A percentile compares a stretch with the other conserved stretches of the same genome.
phyloP scores from a whole-genome alignment of 1,140 invertebrate species.

The Phortica variegata region DNA sequence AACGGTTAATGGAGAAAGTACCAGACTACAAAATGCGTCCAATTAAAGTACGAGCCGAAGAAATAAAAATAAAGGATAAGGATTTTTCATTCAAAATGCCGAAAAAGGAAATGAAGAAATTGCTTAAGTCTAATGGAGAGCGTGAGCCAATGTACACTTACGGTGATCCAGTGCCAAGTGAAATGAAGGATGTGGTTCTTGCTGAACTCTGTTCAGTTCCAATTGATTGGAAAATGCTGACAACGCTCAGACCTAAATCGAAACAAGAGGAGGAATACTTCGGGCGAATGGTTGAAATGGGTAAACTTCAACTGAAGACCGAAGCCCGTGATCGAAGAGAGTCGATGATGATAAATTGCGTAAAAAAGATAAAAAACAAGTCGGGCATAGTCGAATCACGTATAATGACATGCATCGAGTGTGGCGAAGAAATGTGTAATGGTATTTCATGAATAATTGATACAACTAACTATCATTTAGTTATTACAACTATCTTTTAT shows the following conservation, averaged over 20 bases:
- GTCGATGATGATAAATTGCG: constrained; percentile 63
- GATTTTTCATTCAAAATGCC: constrained; percentile 61
- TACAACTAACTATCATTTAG: neutral
- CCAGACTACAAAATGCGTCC: constrained; percentile 87
- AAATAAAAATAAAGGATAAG: constrained; percentile 68
- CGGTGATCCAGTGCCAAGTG: constrained; percentile 77
- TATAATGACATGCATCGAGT: constrained; percentile 73
- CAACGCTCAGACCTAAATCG: constrained; percentile 76
- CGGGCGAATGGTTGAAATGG: constrained; percentile 77
- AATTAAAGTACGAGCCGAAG: constrained; percentile 73
- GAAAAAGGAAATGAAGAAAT: constrained; percentile 46
- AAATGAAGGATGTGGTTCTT: constrained; percentile 71
- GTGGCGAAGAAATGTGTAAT: constrained; percentile 82
- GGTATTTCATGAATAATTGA: constrained; percentile 56
- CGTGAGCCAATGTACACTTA: constrained; percentile 59
- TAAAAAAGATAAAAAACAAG: constrained; percentile 75
- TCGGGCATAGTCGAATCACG: constrained; percentile 76
- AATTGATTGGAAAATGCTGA: constrained; percentile 94
- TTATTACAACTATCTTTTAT: no score
- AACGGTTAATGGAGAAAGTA: constrained; percentile 77
- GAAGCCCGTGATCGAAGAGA: constrained; percentile 66
- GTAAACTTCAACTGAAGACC: constrained; percentile 74
- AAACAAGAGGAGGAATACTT: constrained; percentile 86
- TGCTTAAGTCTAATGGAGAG: constrained; percentile 42
- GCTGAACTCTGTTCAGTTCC: constrained; percentile 79